Evolutionary conservation across 2,797 vertebrate genomes (phyloP).

Genomic region (Otus scops): DNA sequence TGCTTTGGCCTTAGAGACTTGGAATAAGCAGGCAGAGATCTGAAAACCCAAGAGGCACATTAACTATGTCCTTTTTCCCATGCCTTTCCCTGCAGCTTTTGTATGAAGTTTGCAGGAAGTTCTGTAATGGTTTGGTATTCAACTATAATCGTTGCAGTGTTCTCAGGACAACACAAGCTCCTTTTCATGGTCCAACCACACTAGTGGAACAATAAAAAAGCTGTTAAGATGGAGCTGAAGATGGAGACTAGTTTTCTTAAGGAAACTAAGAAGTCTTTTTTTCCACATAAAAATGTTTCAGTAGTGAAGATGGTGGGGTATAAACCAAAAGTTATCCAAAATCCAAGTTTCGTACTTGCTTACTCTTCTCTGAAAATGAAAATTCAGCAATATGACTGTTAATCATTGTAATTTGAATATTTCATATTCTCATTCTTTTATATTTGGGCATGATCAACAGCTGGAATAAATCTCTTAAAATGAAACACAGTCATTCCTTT

Average conservation of each 20-base stretch:
- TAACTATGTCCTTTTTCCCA: background rate
- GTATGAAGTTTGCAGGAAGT: background rate
- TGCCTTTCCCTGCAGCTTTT: background rate
- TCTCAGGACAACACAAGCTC: background rate
- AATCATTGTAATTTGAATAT: background rate
- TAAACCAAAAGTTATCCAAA: background rate
- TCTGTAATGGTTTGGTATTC: background rate
- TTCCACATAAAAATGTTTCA: background rate
- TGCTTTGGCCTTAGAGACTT: background rate
- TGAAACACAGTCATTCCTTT: background rate
- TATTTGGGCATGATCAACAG: background rate
- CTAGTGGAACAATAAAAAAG: rapidly evolving
- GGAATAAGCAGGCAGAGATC: background rate
- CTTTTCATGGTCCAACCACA: background rate
- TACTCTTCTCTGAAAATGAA: background rate
- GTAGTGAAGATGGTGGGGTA: background rate
- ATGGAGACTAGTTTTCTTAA: background rate
- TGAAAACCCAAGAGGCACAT: background rate
- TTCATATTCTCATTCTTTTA: background rate
- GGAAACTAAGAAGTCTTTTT: background rate
- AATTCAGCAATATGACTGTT: background rate
- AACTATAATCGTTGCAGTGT: background rate
- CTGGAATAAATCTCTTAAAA: background rate
- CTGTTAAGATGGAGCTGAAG: background rate
- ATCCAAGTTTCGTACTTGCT: background rate